Base-by-base conservation (phyloP, 2,113 vertebrate species). In the Numida meleagris region DNA sequence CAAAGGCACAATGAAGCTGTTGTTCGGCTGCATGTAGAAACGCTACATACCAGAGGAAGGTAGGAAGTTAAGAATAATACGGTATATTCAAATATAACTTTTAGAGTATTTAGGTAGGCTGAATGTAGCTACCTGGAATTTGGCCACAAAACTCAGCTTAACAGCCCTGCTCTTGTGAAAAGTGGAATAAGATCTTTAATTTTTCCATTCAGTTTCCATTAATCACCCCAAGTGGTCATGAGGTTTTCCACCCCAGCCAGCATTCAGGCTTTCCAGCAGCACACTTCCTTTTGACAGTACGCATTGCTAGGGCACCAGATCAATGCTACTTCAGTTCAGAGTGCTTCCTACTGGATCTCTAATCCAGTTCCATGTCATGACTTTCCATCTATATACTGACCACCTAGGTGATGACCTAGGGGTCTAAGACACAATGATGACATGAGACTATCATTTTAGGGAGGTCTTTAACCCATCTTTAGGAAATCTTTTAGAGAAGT, bases 121-220 rank as follows among this genome's bases (percentile, higher is more conserved):
- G 86, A 92, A 89, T 73, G 88, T 68, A 96, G 89, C 79, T 94
- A 84, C 89, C 94, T 96, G 95, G 94, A 96, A 94, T 84, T 76
- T 93, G 82, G 88, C 95, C 96, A 92, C 95, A 86, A 31, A 85
- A 81, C 90, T 82, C 68, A 36, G 89, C 68, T 90, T 91, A 97
- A 96, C 93, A 96, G 82, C 76, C 82, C 70, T 40, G 66, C 73
- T 94, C 91, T 95, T 97, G 88, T 95, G 86, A 94, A 75, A 95
- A 86, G 82, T 19, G 55, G 95, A 94, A 88, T 76, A 82, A 92
- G 90, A 83, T 67, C 79, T 93, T 90, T 85, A 94, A 79, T 92
- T 97, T 96, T 97, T 94, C 95, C 95, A 93, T 95, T 95, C 89
- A 40, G 3, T 92, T 96, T 86, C 71, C 58, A 94, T 96, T 94